A percentile compares a stretch with the other conserved stretches of the same genome.
These are phyloP conservation scores for Cantharis nigra DNA, from an alignment of 2,888 invertebrate genomes.

Conservation along the genomic window DNA sequence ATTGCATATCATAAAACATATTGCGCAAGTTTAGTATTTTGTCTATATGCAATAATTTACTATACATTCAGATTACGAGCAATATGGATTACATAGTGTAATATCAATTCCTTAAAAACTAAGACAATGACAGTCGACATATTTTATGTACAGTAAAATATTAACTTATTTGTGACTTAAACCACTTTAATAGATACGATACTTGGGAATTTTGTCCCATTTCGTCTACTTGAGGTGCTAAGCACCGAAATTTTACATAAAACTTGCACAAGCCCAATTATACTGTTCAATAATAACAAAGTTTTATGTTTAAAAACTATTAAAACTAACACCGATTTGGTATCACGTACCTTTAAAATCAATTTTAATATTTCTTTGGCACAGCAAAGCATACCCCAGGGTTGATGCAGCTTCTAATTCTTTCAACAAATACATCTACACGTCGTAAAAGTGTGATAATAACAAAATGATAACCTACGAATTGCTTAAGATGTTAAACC, in stretches of 20 bases:
- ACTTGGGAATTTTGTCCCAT: slow-evolving; percentile 22
- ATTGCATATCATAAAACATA: slow-evolving; percentile 26
- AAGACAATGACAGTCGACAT: slow-evolving; percentile 55
- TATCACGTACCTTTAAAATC: slow-evolving; percentile 43
- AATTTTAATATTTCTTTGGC: slow-evolving; percentile 52
- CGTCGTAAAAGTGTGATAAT: slow-evolving; percentile 14
- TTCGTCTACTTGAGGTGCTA: slow-evolving; percentile 43
- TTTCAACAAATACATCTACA: slow-evolving; percentile 20
- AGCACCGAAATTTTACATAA: slow-evolving; percentile 43
- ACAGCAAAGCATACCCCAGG: slow-evolving; percentile 55
- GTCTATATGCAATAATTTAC: slow-evolving; percentile 56
- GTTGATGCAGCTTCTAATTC: slow-evolving; percentile 40
- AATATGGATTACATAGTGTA: slow-evolving; percentile 54
- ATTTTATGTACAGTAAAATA: slow-evolving; percentile 47
- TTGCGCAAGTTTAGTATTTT: slow-evolving; percentile 32
- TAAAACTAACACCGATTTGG: slow-evolving; percentile 40
- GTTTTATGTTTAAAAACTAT: slow-evolving; percentile 30
- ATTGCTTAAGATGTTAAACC: slow-evolving; percentile 47
- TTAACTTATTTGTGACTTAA: slow-evolving; percentile 16
- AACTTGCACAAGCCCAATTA: slow-evolving; percentile 54
- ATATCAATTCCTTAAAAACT: slow-evolving; percentile 54
- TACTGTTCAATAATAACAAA: slow-evolving; percentile 33
- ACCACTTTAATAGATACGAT: slow-evolving; percentile 15
- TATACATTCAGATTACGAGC: slow-evolving; percentile 57
- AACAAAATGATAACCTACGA: slow-evolving; percentile 27